phyloP scores from a whole-genome alignment of 2,888 invertebrate genomes.

The Bruchidius siliquastri region DNA sequence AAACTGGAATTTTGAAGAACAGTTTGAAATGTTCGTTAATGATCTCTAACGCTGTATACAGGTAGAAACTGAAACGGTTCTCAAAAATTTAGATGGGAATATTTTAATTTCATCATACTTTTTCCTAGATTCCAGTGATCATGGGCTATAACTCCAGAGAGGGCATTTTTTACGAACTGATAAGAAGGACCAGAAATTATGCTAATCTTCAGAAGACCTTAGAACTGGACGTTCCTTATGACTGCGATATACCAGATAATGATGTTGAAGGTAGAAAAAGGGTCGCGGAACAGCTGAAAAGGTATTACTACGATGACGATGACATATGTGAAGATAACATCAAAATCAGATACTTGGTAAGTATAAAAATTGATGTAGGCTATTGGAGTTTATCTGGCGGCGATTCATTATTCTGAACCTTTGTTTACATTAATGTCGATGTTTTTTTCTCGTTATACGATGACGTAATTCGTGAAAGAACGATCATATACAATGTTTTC shows the following conservation, averaged over 20 bases:
- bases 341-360: slow-evolving; percentile 39
- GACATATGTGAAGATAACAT: slow-evolving; percentile 41
- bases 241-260: slow-evolving; percentile 28
- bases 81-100: no score
- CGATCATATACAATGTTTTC: no score
- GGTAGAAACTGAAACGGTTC: no score
- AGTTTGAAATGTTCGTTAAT: no score
- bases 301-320: slow-evolving; percentile 47
- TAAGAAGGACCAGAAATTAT: slow-evolving; percentile 25
- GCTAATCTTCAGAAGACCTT: slow-evolving; percentile 25
- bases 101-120: background rate
- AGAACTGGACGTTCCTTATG: slow-evolving; percentile 30
- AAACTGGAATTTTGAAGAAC: no score
- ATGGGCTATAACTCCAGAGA: slow-evolving; percentile 42
- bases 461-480: no score
- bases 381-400: no score
- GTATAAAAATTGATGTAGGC: background rate
- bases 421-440: no score
- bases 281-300: slow-evolving; percentile 44
- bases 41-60: no score
- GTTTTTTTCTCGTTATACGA: no score
- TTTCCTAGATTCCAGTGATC: slow-evolving; percentile 31
- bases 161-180: slow-evolving; percentile 39
- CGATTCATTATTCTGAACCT: no score
- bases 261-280: slow-evolving; percentile 29